Base-by-base conservation (phyloP, 2,113 vertebrate species). In the Colossoma macropomum region DNA sequence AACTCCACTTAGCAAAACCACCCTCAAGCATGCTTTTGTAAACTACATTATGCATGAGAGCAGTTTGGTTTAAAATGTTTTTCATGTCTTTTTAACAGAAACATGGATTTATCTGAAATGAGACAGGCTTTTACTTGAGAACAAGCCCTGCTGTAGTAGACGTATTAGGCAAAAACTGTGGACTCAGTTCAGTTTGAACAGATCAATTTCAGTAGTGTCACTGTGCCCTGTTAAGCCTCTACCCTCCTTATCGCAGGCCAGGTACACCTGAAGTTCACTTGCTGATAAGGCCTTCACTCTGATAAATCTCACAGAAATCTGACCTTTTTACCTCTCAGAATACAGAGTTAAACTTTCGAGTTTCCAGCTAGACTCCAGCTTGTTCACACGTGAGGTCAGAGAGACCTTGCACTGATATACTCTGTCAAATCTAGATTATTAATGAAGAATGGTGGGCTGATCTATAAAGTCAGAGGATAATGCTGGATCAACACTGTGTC, bases 171-270 rank as follows among this genome's bases (percentile, higher is more conserved):
- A 45, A 45, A 45, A 45, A 45, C 41, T 45, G 41, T 52, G 25
- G 25, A 32, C 16, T 32, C n/a, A 54, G 60, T 81, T 48, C 28
- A 34, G 27, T n/a, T n/a, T 6, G 5, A 50, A 38, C 45, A 41
- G 17, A 76, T 82, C 56, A 27, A 62, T 75, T 75, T 81, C 38
- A 60, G 32, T 48, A 30, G 65, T 71, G 74, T 83, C 81, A 77
- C 56, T 59, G 73, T 70, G 63, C 34, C 52, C 73, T 75, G 62
- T 82, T 62, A 75, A 75, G 28, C 45, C 9, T 19, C 5, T 2
- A 28, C 27, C 52, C 3, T 7, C 65, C 74, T 83, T 70, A 70
- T 82, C 72, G 23, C 50, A 76, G 80, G 28, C 27, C 45, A 75
- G 80, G 28, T 59, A 56, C 73, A 75, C 21, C 54, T 62, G 56